phyloP scores from a whole-genome alignment of 2,113 vertebrate species.

The Nipponia nippon region DNA sequence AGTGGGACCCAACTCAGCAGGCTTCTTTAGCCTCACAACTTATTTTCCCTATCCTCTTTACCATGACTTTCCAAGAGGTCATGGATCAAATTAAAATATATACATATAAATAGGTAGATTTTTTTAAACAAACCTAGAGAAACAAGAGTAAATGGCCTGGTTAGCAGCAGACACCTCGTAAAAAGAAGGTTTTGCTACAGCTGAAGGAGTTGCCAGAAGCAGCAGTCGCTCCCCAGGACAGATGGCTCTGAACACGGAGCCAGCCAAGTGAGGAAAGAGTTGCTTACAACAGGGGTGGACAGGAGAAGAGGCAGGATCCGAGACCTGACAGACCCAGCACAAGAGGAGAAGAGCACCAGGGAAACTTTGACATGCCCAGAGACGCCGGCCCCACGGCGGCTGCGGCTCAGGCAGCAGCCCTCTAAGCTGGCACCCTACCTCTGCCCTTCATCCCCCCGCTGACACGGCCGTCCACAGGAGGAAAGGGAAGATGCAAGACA shows the following conservation, averaged over 20 bases:
- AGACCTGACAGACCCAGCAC: not conserved
- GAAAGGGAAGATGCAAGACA: not conserved
- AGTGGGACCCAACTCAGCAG: not conserved
- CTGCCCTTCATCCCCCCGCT: not conserved
- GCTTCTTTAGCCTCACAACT: not conserved
- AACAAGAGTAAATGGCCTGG: not conserved
- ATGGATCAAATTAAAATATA: not conserved
- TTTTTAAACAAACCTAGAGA: not conserved
- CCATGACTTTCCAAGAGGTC: not conserved
- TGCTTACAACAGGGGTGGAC: not conserved
- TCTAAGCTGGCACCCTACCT: not conserved
- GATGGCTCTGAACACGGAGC: not conserved
- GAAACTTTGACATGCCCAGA: not conserved
- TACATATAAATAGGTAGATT: not conserved
- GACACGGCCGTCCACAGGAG: not conserved
- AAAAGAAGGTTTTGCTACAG: not conserved
- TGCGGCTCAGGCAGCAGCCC: not conserved
- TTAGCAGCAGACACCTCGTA: not conserved
- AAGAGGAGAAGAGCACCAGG: not conserved
- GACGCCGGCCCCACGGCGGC: rapidly evolving
- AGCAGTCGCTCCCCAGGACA: not conserved
- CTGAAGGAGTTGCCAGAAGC: not conserved
- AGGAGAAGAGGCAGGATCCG: not conserved
- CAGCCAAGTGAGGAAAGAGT: not conserved
- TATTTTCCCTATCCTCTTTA: not conserved